Base-by-base conservation (phyloP, 2,113 vertebrate genomes). In the Petaurus breviceps region DNA sequence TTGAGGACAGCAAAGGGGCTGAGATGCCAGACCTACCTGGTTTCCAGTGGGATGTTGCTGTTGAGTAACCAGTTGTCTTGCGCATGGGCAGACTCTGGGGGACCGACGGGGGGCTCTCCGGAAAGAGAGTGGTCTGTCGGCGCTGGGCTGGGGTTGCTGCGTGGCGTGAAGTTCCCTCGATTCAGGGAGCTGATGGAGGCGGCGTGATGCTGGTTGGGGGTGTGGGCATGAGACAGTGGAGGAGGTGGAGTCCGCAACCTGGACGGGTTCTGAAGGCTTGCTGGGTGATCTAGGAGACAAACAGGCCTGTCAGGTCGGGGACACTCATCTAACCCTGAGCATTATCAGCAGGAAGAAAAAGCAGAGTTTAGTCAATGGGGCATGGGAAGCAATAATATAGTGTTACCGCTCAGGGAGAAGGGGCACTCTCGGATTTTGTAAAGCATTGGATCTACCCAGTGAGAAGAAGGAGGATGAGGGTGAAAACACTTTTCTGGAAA, bases 41-140 rank as follows among this genome's bases (percentile, higher is more conserved):
- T 99, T 99, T 99, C 99, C 98, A 99, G 98, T 0, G 99, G 99
- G 97, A 99, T 99, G 99, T 99, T 99, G 98, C 99, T 99, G 99
- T 99, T 99, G 97, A 99, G 99, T 22, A 99, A 99, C 99, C 99
- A 99, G 99, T 99, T 99, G 99, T 99, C 99, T 98, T 99, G 99
- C 93, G 99, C 98, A 84, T 99, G 99, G 51, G 99, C 98, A 3
- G 99, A 98, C 95, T 99, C 99, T 96, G 99, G 99, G 25, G 98
- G 98, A 14, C 99, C 98, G 90, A 98, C 98, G 0, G 99, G 99
- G 46, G 99, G 99, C 95, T 99, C 99, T 37, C 99, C 99, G 1
- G 99, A 99, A 51, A 98, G 98, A 1, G 99, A 99, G 98, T 99
- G 99, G 98, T 99, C 99, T 0, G 99, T 99, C 94, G 99, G 99